A percentile compares a stretch with the other conserved stretches of the same genome.
Conservation (phyloP, 1,140 invertebrate genomes). For the Mya arenaria region DNA sequence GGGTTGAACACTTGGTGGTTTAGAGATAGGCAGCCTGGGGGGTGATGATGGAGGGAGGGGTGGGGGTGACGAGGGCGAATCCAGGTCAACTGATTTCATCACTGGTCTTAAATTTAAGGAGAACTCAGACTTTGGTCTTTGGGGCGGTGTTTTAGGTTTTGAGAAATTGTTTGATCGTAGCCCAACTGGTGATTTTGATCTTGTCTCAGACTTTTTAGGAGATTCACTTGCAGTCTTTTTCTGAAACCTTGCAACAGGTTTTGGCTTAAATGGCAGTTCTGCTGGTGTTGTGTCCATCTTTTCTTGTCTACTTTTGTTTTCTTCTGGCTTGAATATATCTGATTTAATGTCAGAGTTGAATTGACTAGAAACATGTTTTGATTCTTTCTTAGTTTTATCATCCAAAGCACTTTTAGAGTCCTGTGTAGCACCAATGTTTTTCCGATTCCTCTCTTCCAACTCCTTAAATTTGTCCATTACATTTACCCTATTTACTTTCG, state of each 20-base stretch:
- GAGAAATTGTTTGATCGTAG: slow-evolving; percentile 13
- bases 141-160: slow-evolving; percentile 25
- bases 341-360: too few species aligned
- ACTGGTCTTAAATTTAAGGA: slow-evolving; percentile 2
- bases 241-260: slow-evolving; percentile 21
- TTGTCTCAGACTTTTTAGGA: slow-evolving; percentile 41
- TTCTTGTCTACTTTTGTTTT: too few species aligned
- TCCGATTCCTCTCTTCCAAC: slow-evolving; percentile 45
- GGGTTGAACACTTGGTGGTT: slow-evolving; percentile 1
- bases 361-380: too few species aligned
- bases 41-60: slow-evolving; percentile 51
- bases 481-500: slow-evolving; percentile 3
- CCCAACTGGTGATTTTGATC: slow-evolving; percentile 36
- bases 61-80: slow-evolving; percentile 51
- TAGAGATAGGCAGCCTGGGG: slow-evolving; percentile 23
- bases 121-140: slow-evolving; percentile 24
- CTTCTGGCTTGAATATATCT: too few species aligned
- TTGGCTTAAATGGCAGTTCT: slow-evolving; percentile 1
- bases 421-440: not conserved
- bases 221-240: not conserved
- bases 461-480: slow-evolving; percentile 54
- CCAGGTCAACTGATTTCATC: not conserved
- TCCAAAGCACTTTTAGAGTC: too few species aligned
- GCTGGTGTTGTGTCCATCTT: slow-evolving; percentile 52
- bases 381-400: too few species aligned